Conservation (phyloP, 2,113 vertebrate genomes). For the Serinus canaria region DNA sequence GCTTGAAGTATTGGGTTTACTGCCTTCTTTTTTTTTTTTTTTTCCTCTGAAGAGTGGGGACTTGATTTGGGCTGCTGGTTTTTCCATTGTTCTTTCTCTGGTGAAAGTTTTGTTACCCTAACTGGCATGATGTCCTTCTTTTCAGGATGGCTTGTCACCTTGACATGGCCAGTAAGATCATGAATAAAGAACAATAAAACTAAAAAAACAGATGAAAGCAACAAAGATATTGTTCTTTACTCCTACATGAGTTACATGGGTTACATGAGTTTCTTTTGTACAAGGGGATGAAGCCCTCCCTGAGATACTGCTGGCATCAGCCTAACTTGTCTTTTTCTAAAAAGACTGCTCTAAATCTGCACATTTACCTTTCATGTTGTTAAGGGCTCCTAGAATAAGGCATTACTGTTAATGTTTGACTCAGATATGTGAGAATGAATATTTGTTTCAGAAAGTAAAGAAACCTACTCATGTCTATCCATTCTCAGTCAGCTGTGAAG, state of each 20-base stretch:
- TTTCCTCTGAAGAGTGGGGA: background rate
- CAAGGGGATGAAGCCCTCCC: background rate
- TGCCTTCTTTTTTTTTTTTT: background rate
- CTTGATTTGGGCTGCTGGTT: background rate
- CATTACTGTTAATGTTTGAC: constrained; percentile 52
- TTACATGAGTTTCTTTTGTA: background rate
- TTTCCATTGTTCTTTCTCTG: background rate
- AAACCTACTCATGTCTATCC: constrained; percentile 7
- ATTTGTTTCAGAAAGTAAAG: constrained; percentile 37
- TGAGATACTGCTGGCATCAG: background rate
- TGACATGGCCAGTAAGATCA: background rate
- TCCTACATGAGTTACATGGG: background rate
- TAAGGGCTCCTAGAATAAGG: background rate
- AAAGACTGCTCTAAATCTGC: background rate
- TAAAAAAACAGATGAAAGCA: background rate
- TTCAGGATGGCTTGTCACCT: background rate
- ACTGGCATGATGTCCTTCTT: background rate
- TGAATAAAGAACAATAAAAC: background rate
- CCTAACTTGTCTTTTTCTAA: background rate
- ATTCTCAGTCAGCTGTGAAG: constrained; percentile 28
- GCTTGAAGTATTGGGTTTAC: background rate
- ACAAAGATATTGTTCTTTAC: background rate
- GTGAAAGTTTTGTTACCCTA: background rate
- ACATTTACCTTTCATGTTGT: background rate
- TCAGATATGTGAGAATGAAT: constrained; percentile 15